A percentile compares a stretch with the other conserved stretches of the same genome.
phyloP scores from a whole-genome alignment of 2,113 vertebrate species.

The Furnarius figulus region DNA sequence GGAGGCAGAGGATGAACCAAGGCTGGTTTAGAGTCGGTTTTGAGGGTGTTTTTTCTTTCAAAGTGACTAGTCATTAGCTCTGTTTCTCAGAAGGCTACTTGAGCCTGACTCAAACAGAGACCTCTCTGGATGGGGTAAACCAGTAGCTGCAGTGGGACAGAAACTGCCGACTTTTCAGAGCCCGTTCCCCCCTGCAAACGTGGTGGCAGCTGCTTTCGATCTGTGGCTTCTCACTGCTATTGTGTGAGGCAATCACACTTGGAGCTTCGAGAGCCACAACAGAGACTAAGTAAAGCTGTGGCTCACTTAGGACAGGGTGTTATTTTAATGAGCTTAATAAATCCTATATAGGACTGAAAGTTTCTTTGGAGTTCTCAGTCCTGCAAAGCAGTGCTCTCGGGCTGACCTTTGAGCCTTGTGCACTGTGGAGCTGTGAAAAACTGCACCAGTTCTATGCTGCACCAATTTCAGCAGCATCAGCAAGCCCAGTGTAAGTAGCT shows the following conservation, averaged over 20 bases:
- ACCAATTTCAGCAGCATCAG: constrained; percentile 23
- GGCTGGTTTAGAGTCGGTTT: not conserved
- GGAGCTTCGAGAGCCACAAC: constrained; percentile 35
- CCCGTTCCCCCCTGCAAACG: not conserved
- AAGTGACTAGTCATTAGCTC: not conserved
- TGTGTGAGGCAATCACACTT: constrained; percentile 43
- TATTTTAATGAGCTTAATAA: constrained; percentile 62
- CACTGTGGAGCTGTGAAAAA: not conserved
- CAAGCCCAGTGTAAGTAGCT: not conserved
- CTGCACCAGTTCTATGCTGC: not conserved
- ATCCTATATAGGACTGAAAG: constrained; percentile 30
- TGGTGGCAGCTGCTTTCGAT: constrained; percentile 46
- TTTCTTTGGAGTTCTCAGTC: constrained; percentile 2
- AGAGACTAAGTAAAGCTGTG: constrained; percentile 46
- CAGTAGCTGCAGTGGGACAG: constrained; percentile 4
- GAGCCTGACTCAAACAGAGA: constrained; percentile 29
- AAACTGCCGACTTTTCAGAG: not conserved
- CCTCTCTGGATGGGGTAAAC: not conserved
- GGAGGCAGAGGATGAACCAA: not conserved
- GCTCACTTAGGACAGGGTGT: constrained; percentile 47
- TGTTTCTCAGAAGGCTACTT: constrained; percentile 21
- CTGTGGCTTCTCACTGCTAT: constrained; percentile 44
- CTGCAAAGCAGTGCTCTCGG: not conserved
- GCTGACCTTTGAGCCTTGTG: constrained; percentile 1
- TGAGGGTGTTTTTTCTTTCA: not conserved